Evolutionary conservation across 2,797 vertebrate species (phyloP).

Genomic region (Xiphorhynchus erythropygius): DNA sequence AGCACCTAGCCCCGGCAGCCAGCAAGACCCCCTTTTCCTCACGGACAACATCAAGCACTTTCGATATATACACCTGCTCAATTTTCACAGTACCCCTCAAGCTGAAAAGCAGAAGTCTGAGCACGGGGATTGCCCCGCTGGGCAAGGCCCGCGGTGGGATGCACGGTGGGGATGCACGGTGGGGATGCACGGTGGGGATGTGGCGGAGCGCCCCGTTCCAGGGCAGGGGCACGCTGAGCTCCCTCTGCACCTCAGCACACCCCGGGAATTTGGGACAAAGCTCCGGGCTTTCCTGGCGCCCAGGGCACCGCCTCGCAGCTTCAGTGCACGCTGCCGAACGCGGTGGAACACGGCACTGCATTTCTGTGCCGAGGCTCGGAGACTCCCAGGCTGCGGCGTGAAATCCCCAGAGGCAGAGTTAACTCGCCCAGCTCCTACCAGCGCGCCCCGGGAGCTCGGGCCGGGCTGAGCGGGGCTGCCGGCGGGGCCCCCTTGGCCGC

Average conservation of each 20-base stretch:
- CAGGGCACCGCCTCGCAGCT: background rate
- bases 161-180: too few relatives aligned
- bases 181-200: too few relatives aligned
- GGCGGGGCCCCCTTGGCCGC: too few relatives aligned
- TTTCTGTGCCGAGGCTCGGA: background rate
- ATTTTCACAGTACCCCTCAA: background rate
- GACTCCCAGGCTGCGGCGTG: too few relatives aligned
- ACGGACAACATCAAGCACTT: background rate
- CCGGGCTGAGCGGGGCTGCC: background rate
- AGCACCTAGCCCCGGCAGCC: background rate
- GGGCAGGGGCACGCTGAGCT: background rate
- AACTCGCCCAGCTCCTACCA: too few relatives aligned
- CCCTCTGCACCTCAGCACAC: background rate
- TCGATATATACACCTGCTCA: background rate
- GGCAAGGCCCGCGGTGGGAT: fast-evolving
- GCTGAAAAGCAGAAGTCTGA: fast-evolving
- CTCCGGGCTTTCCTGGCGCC: background rate
- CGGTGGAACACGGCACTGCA: too few relatives aligned
- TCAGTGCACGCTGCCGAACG: background rate
- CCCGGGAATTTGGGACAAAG: background rate
- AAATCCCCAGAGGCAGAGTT: too few relatives aligned
- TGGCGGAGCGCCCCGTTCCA: too few relatives aligned
- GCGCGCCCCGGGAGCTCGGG: background rate
- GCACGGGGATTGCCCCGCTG: fast-evolving
- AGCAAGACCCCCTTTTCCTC: background rate